These are phyloP conservation scores for Xestoiulus laeticollis DNA, from an alignment of 2,888 invertebrate genomes.

Conservation along the genomic window DNA sequence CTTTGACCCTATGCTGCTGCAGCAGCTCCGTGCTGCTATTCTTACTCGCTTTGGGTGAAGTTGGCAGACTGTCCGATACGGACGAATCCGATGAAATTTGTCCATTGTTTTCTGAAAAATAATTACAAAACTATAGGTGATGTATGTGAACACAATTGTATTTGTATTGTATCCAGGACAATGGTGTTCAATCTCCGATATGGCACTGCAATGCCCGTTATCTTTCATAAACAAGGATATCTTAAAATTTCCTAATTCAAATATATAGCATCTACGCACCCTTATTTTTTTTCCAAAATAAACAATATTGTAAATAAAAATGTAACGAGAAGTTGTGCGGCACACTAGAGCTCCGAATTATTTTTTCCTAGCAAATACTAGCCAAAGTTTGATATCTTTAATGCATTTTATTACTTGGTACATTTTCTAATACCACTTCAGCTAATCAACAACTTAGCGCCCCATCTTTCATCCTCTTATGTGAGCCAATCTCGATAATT, in stretches of 20 bases:
- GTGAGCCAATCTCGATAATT: not conserved
- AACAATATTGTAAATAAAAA: not conserved
- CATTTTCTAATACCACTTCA: not conserved
- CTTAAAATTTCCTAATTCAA: not conserved
- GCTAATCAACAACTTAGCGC: not conserved
- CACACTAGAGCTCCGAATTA: not conserved
- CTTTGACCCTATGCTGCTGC: not conserved
- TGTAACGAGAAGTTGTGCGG: not conserved
- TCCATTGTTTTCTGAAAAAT: not conserved
- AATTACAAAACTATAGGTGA: not conserved
- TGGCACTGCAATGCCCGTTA: not conserved
- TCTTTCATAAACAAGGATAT: not conserved
- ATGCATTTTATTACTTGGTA: too few relatives aligned
- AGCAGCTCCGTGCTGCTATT: not conserved
- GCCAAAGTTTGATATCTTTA: not conserved
- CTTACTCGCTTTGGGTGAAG: not conserved
- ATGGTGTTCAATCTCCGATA: not conserved
- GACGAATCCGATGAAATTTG: not conserved
- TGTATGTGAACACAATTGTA: not conserved
- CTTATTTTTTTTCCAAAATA: not conserved
- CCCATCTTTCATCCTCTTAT: not conserved
- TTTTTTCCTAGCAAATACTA: not conserved
- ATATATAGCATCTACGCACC: not conserved
- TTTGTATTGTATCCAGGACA: not conserved
- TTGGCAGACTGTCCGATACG: not conserved